phyloP scores from a whole-genome alignment of 1,140 invertebrate genomes.

The Caenorhabditis tropicalis region DNA sequence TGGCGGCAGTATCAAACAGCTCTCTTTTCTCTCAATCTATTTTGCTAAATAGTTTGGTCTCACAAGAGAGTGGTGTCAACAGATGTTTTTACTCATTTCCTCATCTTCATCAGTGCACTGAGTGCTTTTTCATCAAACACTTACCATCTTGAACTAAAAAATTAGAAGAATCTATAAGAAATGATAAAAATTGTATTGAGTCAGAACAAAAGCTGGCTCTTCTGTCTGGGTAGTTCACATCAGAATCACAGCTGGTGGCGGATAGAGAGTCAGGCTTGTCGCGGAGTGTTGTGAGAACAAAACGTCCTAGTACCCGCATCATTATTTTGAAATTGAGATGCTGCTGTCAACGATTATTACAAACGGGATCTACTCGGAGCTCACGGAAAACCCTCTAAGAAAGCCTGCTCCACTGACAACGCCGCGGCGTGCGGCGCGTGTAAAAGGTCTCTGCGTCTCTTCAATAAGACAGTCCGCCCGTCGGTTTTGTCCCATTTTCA shows the following conservation, averaged over 20 bases:
- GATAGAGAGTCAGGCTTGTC: slow-evolving; percentile 2
- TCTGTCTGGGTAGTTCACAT: not conserved
- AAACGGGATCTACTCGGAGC: not conserved
- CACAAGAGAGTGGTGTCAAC: slow-evolving; percentile 13
- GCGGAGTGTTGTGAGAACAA: slow-evolving; percentile 24
- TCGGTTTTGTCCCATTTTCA: not conserved
- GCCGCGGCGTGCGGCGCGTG: not conserved
- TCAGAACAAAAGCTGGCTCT: not conserved
- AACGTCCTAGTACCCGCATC: slow-evolving; percentile 28
- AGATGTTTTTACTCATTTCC: slow-evolving; percentile 26
- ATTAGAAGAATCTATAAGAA: not conserved
- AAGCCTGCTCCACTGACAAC: not conserved
- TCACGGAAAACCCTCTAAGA: not conserved
- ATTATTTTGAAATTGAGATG: slow-evolving; percentile 45
- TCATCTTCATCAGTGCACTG: not conserved
- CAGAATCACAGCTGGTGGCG: slow-evolving; percentile 28
- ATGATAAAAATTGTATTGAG: not conserved
- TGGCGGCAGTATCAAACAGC: slow-evolving; percentile 37
- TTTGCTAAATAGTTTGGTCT: slow-evolving; percentile 28
- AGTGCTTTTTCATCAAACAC: slow-evolving; percentile 23
- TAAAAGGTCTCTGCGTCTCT: slow-evolving; percentile 28
- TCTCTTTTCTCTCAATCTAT: slow-evolving; percentile 38
- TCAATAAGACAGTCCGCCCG: slow-evolving; percentile 21
- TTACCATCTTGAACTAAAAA: not conserved
- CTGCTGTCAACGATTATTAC: slow-evolving; percentile 36